A percentile compares a stretch with the other conserved stretches of the same genome.
These are phyloP conservation scores for Bradypodion pumilum DNA, from an alignment of 2,797 vertebrate species.

Conservation along the genomic window DNA sequence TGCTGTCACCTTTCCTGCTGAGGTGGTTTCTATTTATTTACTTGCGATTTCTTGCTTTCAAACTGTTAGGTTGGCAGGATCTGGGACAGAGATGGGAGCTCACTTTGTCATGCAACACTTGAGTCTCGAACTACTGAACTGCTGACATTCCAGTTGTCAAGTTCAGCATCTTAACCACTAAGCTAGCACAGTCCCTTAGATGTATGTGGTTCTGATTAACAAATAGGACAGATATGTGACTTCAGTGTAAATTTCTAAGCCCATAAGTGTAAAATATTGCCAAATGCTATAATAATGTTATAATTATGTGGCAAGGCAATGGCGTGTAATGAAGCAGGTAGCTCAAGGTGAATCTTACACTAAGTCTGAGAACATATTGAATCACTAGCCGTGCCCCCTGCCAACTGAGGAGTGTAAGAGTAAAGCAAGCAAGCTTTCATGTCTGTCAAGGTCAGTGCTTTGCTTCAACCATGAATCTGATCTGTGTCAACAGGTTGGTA, in stretches of 20 bases:
- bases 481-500: constrained; percentile 62
- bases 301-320: neutral
- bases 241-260: neutral
- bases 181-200: too few species aligned
- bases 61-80: too few species aligned
- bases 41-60: too few species aligned
- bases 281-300: neutral
- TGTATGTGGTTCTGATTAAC: neutral
- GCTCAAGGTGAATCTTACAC: neutral
- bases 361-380: neutral
- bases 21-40: too few species aligned
- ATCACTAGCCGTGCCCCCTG: neutral
- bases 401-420: neutral
- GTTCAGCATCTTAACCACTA: too few species aligned
- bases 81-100: too few species aligned
- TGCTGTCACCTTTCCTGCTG: too few species aligned
- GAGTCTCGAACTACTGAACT: too few species aligned
- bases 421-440: neutral
- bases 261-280: too few species aligned
- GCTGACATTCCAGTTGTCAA: too few species aligned
- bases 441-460: neutral
- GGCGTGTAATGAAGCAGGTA: neutral
- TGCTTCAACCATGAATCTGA: neutral
- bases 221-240: neutral
- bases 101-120: too few species aligned